These are phyloP conservation scores for Arnoldichthys spilopterus DNA, from an alignment of 2,797 vertebrate species.

Conservation along the genomic window DNA sequence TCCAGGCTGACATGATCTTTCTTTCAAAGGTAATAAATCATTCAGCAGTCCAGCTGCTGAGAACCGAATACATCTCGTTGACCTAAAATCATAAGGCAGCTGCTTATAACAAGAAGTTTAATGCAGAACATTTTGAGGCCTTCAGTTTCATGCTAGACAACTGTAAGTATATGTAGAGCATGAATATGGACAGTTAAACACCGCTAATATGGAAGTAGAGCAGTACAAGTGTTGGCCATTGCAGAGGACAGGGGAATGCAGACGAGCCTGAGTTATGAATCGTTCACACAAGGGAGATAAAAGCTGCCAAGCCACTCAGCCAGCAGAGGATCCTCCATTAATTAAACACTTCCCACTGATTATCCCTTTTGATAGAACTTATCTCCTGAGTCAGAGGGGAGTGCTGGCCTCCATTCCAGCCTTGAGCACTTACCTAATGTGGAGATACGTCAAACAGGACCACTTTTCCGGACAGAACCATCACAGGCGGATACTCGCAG, in stretches of 20 bases:
- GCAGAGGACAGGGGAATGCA: slow-evolving; percentile 25
- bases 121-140: not conserved
- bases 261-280: slow-evolving; percentile 40
- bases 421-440: slow-evolving; percentile 22
- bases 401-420: not conserved
- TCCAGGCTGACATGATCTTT: not conserved
- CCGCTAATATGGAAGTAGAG: not conserved
- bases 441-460: slow-evolving; percentile 30
- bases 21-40: not conserved
- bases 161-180: not conserved
- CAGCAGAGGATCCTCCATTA: slow-evolving; percentile 47
- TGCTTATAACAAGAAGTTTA: not conserved
- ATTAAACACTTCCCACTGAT: slow-evolving; percentile 54
- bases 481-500: not conserved
- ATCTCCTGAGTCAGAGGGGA: slow-evolving; percentile 41
- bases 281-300: slow-evolving; percentile 47
- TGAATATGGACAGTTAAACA: not conserved
- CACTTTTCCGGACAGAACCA: not conserved
- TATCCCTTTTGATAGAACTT: slow-evolving; percentile 48
- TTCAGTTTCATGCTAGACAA: not conserved
- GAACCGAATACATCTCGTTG: not conserved
- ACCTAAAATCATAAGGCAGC: not conserved
- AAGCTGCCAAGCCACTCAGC: slow-evolving; percentile 42
- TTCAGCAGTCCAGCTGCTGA: not conserved
- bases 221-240: slow-evolving; percentile 10